Conservation (phyloP, 2,888 invertebrate species). For the Synanthedon myopaeformis region DNA sequence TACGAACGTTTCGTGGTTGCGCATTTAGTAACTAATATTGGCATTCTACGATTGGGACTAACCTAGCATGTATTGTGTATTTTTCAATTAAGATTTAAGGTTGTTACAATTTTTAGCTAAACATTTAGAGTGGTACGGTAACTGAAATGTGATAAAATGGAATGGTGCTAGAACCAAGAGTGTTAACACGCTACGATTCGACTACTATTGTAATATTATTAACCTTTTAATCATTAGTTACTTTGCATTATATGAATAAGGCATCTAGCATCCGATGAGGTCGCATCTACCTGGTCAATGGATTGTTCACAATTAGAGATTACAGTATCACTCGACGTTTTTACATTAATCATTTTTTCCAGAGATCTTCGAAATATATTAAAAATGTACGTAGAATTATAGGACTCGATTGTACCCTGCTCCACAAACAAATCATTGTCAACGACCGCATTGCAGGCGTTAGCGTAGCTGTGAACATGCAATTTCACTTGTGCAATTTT, state of each 20-base stretch:
- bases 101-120: conserved; percentile 71
- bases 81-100: conserved; percentile 69
- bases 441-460: conserved; percentile 26
- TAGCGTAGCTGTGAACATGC: conserved; percentile 66
- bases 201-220: conserved; percentile 67
- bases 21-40: conserved; percentile 70
- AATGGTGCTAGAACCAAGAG: conserved; percentile 72
- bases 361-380: conserved; percentile 49
- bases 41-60: conserved; percentile 73
- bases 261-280: conserved; percentile 65
- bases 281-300: conserved; percentile 49
- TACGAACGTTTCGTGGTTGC: conserved; percentile 61
- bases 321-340: conserved; percentile 69
- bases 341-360: conserved; percentile 43
- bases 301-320: conserved; percentile 49
- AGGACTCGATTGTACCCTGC: conserved; percentile 27
- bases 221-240: conserved; percentile 65
- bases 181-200: conserved; percentile 70
- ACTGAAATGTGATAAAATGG: conserved; percentile 72
- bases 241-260: conserved; percentile 57
- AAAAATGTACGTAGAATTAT: conserved; percentile 58
- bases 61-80: conserved; percentile 70
- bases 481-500: conserved; percentile 70
- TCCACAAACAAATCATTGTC: conserved; percentile 29
- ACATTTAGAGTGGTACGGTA: conserved; percentile 72